Percentiles rank a stretch among this genome's conserved stretches.
phyloP scores from a whole-genome alignment of 2,888 invertebrate genomes.

The Teinopalpus imperialis region DNA sequence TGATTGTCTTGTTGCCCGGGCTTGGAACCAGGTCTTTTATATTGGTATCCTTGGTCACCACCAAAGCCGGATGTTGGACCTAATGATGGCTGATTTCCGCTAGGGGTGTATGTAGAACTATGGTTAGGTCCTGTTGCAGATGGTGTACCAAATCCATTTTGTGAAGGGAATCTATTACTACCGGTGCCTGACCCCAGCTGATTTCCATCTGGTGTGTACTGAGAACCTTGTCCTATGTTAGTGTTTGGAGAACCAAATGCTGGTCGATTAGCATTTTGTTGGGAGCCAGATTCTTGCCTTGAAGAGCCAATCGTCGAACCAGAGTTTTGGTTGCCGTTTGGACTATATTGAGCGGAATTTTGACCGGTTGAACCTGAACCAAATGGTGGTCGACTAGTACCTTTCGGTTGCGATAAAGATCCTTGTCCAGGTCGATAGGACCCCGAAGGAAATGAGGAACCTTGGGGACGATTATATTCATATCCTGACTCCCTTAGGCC shows the following conservation, averaged over 20 bases:
- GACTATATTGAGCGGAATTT: slow-evolving; percentile 23
- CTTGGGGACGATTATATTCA: slow-evolving; percentile 33
- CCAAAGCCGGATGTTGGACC: slow-evolving; percentile 5
- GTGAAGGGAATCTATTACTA: slow-evolving; percentile 5
- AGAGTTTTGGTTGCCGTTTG: slow-evolving; percentile 16
- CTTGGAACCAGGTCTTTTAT: slow-evolving; percentile 19
- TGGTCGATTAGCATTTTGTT: neutral
- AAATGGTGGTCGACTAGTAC: slow-evolving; percentile 20
- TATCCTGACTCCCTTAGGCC: slow-evolving; percentile 33
- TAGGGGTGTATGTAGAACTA: slow-evolving; percentile 2
- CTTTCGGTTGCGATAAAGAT: slow-evolving; percentile 21
- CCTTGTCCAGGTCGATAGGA: slow-evolving; percentile 20
- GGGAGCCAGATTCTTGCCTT: neutral
- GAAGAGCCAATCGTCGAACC: neutral
- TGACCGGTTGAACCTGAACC: slow-evolving; percentile 18
- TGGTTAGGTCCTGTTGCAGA: slow-evolving; percentile 7
- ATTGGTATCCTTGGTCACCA: slow-evolving; percentile 14
- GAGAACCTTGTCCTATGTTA: slow-evolving; percentile 14
- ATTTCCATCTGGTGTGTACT: slow-evolving; percentile 16
- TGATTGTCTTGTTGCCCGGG: slow-evolving; percentile 8
- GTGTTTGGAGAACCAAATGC: slow-evolving; percentile 23
- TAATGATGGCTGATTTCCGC: slow-evolving; percentile 4
- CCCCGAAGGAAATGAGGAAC: slow-evolving; percentile 18
- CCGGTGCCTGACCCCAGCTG: slow-evolving; percentile 17
- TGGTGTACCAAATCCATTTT: slow-evolving; percentile 1